A percentile compares a stretch with the other conserved stretches of the same genome.
Conservation (phyloP, 2,888 invertebrate genomes). For the Mylabris sibirica region DNA sequence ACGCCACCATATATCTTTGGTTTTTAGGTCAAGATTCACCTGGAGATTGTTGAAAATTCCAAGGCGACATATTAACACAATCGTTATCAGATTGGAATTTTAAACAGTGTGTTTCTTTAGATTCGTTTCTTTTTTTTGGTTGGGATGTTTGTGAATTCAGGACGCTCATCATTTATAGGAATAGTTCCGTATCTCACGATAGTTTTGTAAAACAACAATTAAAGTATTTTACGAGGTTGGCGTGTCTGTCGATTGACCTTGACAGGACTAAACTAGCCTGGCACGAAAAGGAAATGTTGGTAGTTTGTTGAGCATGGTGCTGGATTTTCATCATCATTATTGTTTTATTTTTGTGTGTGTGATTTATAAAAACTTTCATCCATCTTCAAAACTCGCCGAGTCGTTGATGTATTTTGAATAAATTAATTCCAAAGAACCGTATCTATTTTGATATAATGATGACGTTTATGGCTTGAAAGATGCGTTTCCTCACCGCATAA, state of each 20-base stretch:
- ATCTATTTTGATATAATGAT: slow-evolving; percentile 22
- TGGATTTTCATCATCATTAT: neutral
- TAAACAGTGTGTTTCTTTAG: neutral
- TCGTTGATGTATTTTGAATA: slow-evolving; percentile 32
- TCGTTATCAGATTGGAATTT: slow-evolving; percentile 22
- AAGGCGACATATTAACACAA: slow-evolving; percentile 4
- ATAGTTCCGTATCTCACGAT: slow-evolving; percentile 49
- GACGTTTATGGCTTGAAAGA: slow-evolving; percentile 17
- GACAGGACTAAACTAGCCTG: slow-evolving; percentile 33
- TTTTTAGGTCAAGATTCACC: slow-evolving; percentile 1
- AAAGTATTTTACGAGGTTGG: slow-evolving; percentile 54
- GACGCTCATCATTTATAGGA: slow-evolving; percentile 48
- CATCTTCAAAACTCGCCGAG: slow-evolving; percentile 6
- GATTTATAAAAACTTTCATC: neutral
- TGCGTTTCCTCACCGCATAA: neutral
- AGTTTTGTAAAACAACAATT: slow-evolving; percentile 47
- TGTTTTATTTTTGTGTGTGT: neutral
- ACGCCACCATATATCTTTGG: too few relatives aligned
- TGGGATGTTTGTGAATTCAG: slow-evolving; percentile 19
- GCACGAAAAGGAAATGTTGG: slow-evolving; percentile 5
- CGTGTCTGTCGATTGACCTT: slow-evolving; percentile 49
- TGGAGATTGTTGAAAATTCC: neutral
- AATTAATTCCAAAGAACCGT: slow-evolving; percentile 25
- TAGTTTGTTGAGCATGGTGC: slow-evolving; percentile 17
- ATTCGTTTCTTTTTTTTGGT: neutral